Evolutionary conservation across 35 echinoderm and acorn worm species (phyloP), one percentile per base, ranked within the genome.

Genomic region (Apostichopus parvimensis): DNA sequence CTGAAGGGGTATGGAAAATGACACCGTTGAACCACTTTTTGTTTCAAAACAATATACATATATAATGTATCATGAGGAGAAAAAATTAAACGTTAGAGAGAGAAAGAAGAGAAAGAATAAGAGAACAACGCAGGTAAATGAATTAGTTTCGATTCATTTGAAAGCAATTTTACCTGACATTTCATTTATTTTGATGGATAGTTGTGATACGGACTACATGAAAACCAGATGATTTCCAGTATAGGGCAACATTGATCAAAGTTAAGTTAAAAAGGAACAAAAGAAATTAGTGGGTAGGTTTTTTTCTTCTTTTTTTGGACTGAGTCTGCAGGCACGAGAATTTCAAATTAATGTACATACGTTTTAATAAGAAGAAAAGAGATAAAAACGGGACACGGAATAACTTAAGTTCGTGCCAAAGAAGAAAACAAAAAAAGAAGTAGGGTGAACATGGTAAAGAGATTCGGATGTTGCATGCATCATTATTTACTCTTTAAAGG

Each of bases 81-180:
- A 28, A 28, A 28, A 1, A 1, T 28, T 28, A 28, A 28, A 28
- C 26, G 26, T 28, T 28, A 28, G 26, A 13, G 64, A 68, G 54
- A 80, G 12, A 20, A 82, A 82, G n/a, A n/a, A n/a, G 6, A 82
- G 79, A 14, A 54, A 52, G 79, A 52, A 6, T 25, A 21, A 21
- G 2, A 60, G 12, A 84, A 21, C 81, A 22, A 84, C 57, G n/a
- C 28, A 84, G 54, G 81, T 84, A 84, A 73, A 73, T 73, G 71
- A 73, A 84, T 84, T 84, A 84, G 58, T 56, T 84, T 58, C 81
- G 81, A 18, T 56, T 84, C 81, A 84, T 84, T 84, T 84, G 58
- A 59, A 7, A 57, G 17, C 55, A 84, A 59, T 84, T 84, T 20
- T 84, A 84, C 81, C 81, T 84, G 81, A 84, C 81, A 84, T n/a